These are phyloP conservation scores for Bombus ignitus DNA, from an alignment of 1,140 invertebrate genomes.

Conservation along the genomic window DNA sequence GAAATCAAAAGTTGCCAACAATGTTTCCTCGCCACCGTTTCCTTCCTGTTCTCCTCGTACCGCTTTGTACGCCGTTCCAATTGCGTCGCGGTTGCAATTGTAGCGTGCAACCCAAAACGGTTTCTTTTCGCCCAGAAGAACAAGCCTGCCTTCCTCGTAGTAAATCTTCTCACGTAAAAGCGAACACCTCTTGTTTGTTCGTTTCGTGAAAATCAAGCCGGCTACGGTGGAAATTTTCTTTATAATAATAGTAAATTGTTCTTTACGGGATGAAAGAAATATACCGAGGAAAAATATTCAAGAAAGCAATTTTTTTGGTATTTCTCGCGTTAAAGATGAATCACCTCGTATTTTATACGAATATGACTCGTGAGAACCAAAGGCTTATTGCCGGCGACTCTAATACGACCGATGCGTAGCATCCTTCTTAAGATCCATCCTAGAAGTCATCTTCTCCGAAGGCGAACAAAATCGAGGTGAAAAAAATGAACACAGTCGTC, in stretches of 20 bases:
- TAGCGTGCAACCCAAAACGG: background rate
- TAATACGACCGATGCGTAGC: background rate
- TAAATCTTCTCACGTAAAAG: background rate
- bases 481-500: background rate
- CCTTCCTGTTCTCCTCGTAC: background rate
- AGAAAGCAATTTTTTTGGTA: background rate
- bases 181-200: background rate
- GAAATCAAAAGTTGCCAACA: conserved; percentile 14
- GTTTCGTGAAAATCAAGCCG: background rate
- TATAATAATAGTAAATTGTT: no score
- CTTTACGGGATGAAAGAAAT: no score
- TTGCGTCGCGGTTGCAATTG: background rate
- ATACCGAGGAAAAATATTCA: background rate
- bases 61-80: conserved; percentile 4
- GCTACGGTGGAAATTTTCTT: no score
- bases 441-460: background rate
- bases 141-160: background rate
- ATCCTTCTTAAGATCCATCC: background rate
- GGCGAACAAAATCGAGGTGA: background rate
- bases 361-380: background rate
- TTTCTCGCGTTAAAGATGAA: background rate
- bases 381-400: background rate
- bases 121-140: background rate
- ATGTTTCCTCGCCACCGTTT: background rate
- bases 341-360: background rate